Conservation (phyloP, 2,797 vertebrate genomes). For the Ispidina lecontei region DNA sequence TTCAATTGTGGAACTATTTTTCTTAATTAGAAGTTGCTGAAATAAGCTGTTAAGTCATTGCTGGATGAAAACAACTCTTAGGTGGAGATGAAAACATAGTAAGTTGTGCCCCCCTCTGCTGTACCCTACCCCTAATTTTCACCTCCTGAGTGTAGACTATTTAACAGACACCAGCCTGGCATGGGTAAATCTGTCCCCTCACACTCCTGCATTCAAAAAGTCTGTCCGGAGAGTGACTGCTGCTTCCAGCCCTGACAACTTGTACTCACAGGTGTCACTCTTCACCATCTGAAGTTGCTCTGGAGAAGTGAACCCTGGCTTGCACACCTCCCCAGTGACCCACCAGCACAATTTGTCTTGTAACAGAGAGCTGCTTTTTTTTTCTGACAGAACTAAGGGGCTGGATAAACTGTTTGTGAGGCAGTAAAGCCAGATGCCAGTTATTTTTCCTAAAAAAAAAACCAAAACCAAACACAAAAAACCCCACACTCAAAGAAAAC, state of each 20-base stretch:
- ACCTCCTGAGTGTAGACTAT: background rate
- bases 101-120: background rate
- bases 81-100: background rate
- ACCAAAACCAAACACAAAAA: no score
- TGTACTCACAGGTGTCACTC: background rate
- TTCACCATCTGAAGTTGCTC: background rate
- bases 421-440: background rate
- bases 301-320: background rate
- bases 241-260: background rate
- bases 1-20: background rate
- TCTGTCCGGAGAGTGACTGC: accelerated
- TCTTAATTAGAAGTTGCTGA: background rate
- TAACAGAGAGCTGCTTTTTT: background rate
- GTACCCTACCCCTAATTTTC: background rate
- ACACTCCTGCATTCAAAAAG: background rate
- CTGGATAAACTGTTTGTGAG: background rate
- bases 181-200: background rate
- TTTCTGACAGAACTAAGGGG: background rate
- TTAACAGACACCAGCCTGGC: background rate
- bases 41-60: background rate
- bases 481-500: no score
- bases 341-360: background rate
- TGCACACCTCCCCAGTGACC: background rate
- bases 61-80: background rate
- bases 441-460: background rate